phyloP scores from a whole-genome alignment of 37 sponge, comb jelly and placozoan genomes.

The Axinella damicornis region DNA sequence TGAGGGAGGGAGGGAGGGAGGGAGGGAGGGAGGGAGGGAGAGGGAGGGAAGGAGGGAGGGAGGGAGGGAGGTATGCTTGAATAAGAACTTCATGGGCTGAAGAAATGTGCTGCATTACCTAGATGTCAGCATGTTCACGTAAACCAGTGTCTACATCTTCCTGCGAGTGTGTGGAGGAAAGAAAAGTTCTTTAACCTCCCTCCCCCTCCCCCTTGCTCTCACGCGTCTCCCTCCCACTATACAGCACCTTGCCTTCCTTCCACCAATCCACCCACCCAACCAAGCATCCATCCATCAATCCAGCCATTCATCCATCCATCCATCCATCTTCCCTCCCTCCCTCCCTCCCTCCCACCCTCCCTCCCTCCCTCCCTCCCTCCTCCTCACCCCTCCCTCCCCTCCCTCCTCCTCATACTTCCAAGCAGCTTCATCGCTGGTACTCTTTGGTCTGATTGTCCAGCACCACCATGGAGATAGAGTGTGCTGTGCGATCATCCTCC shows the following conservation, averaged over 20 bases:
- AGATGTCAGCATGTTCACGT: constrained; percentile 76
- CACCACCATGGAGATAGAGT: constrained; percentile 67
- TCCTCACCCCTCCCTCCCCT: too few species aligned
- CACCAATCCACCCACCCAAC: neutral
- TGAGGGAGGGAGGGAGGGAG: neutral
- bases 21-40: too few species aligned
- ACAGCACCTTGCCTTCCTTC: too few species aligned
- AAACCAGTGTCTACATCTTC: constrained; percentile 68
- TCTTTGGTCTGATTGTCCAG: constrained; percentile 80
- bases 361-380: too few species aligned
- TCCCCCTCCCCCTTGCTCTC: too few species aligned
- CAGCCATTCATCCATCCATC: too few species aligned
- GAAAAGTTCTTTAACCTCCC: too few species aligned
- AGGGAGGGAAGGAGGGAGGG: neutral
- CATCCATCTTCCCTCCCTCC: too few species aligned
- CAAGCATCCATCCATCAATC: too few species aligned
- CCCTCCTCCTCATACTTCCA: constrained; percentile 54
- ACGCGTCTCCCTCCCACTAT: neutral
- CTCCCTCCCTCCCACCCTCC: too few species aligned
- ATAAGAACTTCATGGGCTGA: too few species aligned
- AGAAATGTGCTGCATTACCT: neutral
- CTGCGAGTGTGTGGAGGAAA: constrained; percentile 10
- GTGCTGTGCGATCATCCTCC: constrained; percentile 21
- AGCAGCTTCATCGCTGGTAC: constrained; percentile 67
- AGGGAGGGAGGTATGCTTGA: too few species aligned